phyloP scores from a whole-genome alignment of 2,888 invertebrate species.

The Aphodius granarius region DNA sequence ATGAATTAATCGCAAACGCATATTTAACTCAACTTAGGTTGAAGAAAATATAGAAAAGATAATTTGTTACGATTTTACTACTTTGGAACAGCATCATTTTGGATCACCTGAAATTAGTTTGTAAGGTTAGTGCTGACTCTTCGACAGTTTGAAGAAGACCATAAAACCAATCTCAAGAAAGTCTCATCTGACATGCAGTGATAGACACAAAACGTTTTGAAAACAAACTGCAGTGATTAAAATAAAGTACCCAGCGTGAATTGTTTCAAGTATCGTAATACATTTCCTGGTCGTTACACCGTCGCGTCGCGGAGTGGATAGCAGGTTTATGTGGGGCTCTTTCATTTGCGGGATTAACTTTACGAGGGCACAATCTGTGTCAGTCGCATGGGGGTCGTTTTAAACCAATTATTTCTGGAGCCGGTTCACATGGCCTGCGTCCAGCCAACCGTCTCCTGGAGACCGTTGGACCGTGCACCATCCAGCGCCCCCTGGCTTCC shows the following conservation, averaged over 20 bases:
- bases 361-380: constrained; percentile 14
- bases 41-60: too few relatives aligned
- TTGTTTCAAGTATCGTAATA: neutral
- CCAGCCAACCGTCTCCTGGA: constrained; percentile 13
- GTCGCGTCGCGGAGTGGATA: neutral
- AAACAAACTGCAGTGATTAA: neutral
- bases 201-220: neutral
- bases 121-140: too few relatives aligned
- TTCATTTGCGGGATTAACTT: constrained; percentile 3
- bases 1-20: too few relatives aligned
- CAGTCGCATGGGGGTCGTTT: constrained; percentile 9
- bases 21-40: too few relatives aligned
- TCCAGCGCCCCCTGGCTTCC: neutral
- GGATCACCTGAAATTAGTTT: too few relatives aligned
- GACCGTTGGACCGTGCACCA: neutral
- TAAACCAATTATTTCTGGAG: constrained; percentile 21
- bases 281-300: neutral
- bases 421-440: constrained; percentile 17
- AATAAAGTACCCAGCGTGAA: neutral
- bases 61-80: too few relatives aligned
- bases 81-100: too few relatives aligned
- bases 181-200: neutral
- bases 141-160: too few relatives aligned
- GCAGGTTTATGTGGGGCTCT: neutral
- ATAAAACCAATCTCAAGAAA: neutral